Evolutionary conservation across 2,113 vertebrate species (phyloP), one percentile per base, ranked within the genome.

Genomic region (Eclectus roratus): DNA sequence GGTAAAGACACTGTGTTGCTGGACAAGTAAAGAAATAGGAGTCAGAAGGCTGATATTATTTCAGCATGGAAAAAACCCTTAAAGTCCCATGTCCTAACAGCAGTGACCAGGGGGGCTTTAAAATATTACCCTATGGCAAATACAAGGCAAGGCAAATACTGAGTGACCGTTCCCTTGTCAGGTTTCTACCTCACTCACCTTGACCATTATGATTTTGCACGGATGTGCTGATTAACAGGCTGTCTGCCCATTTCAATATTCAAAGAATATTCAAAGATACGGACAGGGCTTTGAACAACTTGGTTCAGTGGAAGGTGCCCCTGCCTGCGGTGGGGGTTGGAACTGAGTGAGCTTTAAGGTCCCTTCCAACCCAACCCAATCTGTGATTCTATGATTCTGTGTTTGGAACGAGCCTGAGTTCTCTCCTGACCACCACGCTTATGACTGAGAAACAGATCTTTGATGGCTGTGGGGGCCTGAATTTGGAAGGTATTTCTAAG

Each of bases 1-100:
- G 2, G 2, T 21, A 49, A 44, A 61, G n/a, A 20, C 0, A 1
- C 20, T 1, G 4, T 31, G 8, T 47, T 28, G 9, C 6, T 68
- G 43, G 28, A 43, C 9, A 84, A 69, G 35, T 53, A 69, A 20
- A 44, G 5, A 63, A 66, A 64, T 4, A 85, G 13, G 19, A 61
- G 6, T 27, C 49, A 74, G 43, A 85, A 84, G 13, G 12, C 11
- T 83, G 49, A 3, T 46, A 9, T n/a, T 66, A 28, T 78, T 78
- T 89, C 47, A 66, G 39, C 0, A 1, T 80, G 44, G 29, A 84
- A 71, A 91, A 61, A 53, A 2, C 46, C 7, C 4, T 11, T 63
- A 10, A 64, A 66, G 15, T 70, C 43, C 28, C n/a, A n/a, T 23
- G 33, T 66, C 19, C 73, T 66, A 66, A 50, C 4, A 50, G 16